phyloP scores from a whole-genome alignment of 2,113 vertebrate genomes.

The Otus sunia region DNA sequence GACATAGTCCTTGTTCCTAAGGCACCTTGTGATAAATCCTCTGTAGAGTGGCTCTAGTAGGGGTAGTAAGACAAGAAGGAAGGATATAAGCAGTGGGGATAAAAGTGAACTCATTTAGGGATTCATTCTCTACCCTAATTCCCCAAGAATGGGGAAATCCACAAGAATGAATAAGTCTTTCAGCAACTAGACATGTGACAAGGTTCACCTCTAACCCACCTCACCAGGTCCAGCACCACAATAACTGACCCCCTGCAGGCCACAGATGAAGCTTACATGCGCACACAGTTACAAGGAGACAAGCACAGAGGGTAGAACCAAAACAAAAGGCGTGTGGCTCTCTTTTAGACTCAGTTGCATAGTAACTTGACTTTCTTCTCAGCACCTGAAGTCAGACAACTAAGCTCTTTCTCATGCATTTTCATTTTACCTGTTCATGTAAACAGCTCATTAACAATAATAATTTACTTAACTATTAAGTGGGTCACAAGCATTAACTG shows the following conservation, averaged over 20 bases:
- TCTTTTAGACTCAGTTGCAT: background rate
- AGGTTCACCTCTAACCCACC: background rate
- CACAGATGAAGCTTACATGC: background rate
- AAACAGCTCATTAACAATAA: background rate
- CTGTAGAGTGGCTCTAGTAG: background rate
- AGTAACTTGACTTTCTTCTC: background rate
- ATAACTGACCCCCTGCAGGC: background rate
- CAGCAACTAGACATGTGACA: background rate
- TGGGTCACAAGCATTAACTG: background rate
- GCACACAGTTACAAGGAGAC: background rate
- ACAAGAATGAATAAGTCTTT: background rate
- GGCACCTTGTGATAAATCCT: conserved; percentile 48
- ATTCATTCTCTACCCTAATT: background rate
- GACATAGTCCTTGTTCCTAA: conserved; percentile 6
- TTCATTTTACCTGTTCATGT: background rate
- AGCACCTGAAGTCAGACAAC: background rate
- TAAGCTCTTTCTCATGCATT: background rate
- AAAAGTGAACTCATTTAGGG: background rate
- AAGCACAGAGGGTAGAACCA: background rate
- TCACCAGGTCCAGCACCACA: background rate
- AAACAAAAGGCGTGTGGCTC: background rate
- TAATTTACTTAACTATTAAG: background rate
- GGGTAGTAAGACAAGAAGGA: background rate
- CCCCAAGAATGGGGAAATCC: no score
- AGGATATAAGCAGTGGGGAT: background rate